phyloP scores from a whole-genome alignment of 2,888 invertebrate genomes.

The Leptopterna dolabrata region DNA sequence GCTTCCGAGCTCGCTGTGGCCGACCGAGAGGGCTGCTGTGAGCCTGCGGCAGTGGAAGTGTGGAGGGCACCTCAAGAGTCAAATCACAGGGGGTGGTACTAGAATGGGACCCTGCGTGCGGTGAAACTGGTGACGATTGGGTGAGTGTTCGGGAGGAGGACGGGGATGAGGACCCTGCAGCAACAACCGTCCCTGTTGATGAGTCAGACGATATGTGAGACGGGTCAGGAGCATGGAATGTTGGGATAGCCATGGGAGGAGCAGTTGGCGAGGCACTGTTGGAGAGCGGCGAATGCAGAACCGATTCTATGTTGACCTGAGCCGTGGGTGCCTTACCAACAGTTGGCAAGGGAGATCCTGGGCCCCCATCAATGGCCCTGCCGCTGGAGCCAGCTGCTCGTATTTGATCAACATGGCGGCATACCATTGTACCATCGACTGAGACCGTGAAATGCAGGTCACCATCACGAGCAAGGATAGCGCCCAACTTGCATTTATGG shows the following conservation, averaged over 20 bases:
- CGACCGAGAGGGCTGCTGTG: background rate
- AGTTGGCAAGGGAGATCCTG: background rate
- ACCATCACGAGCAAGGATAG: background rate
- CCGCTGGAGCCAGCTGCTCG: background rate
- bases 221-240: too few species aligned
- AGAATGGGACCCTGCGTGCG: too few species aligned
- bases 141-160: background rate
- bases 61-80: background rate
- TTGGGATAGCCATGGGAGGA: too few species aligned
- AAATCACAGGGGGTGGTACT: background rate
- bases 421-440: background rate
- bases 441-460: background rate
- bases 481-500: background rate
- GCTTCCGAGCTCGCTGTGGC: background rate
- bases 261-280: too few species aligned
- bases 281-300: too few species aligned
- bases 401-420: conserved; percentile 5
- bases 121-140: too few species aligned
- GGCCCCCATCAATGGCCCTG: background rate
- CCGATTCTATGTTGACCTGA: too few species aligned
- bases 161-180: too few species aligned
- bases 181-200: too few species aligned
- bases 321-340: background rate
- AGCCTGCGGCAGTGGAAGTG: background rate
- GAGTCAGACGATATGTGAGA: too few species aligned